These are phyloP conservation scores for Frankliniella intonsa DNA, from an alignment of 2,888 invertebrate species.

Conservation along the genomic window DNA sequence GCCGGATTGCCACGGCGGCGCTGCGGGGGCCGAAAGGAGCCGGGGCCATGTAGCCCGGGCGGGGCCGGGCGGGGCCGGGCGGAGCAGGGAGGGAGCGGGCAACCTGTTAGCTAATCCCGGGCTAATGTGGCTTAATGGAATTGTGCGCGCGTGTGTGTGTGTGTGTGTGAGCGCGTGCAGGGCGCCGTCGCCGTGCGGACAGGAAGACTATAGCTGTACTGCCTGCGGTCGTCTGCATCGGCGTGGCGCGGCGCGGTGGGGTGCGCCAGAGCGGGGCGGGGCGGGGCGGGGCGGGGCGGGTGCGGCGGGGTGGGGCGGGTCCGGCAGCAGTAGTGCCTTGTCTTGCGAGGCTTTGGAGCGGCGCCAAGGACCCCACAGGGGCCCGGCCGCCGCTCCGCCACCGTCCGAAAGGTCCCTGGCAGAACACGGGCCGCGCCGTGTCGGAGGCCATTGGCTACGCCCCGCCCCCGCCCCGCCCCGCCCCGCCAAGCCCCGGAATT, in stretches of 20 bases:
- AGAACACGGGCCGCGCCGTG: no score
- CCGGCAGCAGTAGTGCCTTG: neutral
- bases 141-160: constrained; percentile 20
- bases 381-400: no score
- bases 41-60: neutral
- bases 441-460: no score
- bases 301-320: neutral
- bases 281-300: neutral
- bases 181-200: neutral
- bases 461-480: no score
- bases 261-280: neutral
- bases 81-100: neutral
- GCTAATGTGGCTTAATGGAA: constrained; percentile 22
- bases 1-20: neutral
- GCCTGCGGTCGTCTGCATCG: neutral
- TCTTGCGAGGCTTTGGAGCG: neutral
- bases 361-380: neutral
- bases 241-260: neutral
- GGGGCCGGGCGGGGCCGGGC: neutral
- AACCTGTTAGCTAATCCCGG: constrained; percentile 20
- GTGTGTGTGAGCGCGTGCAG: neutral
- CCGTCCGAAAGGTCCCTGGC: no score
- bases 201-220: neutral
- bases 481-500: no score
- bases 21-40: neutral